A percentile compares a stretch with the other conserved stretches of the same genome.
Evolutionary conservation across 2,797 vertebrate species (phyloP).

Genomic region (Pipistrellus nathusii): DNA sequence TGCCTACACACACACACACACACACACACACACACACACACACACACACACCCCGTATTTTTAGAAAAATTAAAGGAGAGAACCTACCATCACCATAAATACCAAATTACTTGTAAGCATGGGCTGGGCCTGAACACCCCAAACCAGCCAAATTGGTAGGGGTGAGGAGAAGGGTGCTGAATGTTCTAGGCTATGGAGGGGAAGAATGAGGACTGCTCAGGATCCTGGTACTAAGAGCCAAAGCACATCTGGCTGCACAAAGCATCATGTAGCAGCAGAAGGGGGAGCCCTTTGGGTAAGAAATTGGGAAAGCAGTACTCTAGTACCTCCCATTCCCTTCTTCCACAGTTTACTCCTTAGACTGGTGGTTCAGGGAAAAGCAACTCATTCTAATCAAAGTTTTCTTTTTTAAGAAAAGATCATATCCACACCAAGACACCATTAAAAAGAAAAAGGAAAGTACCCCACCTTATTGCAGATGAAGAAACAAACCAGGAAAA

Average conservation of each 20-base stretch:
- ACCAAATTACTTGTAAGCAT: background rate
- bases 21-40: background rate
- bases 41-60: background rate
- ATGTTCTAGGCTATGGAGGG: background rate
- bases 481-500: constrained; percentile 8
- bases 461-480: background rate
- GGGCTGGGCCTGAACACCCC: background rate
- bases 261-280: background rate
- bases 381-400: background rate
- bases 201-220: background rate
- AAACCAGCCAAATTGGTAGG: background rate
- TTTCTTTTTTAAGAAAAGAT: constrained; percentile 12
- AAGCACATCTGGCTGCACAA: background rate
- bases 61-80: background rate
- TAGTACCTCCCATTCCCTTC: background rate
- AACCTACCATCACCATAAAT: background rate
- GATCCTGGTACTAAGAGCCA: background rate
- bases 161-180: background rate
- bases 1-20: background rate
- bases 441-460: background rate
- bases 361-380: background rate
- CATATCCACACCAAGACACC: background rate
- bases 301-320: background rate
- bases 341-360: background rate
- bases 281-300: background rate